A percentile compares a stretch with the other conserved stretches of the same genome.
Evolutionary conservation across 2,113 vertebrate genomes (phyloP).

Genomic region (Pelecanoides urinatrix): DNA sequence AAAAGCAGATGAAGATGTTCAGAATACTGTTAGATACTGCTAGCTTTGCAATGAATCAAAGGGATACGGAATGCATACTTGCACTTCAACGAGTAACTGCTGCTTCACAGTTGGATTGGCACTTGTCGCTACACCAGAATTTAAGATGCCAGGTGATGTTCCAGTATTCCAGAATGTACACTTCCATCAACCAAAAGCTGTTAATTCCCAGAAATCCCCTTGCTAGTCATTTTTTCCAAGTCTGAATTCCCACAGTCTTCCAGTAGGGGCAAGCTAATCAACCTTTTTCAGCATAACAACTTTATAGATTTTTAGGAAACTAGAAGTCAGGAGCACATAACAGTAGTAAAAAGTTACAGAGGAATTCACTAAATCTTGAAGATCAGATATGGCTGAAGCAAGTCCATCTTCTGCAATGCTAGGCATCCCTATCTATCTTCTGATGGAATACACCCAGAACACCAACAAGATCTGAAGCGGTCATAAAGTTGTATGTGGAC

Average conservation of each 20-base stretch:
- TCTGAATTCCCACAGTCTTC: background rate
- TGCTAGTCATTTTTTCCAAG: background rate
- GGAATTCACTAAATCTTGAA: background rate
- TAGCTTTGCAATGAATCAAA: background rate
- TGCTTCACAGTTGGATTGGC: background rate
- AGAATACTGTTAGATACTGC: background rate
- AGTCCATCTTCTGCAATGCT: background rate
- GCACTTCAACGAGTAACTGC: background rate
- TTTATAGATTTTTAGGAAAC: background rate
- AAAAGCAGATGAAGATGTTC: background rate
- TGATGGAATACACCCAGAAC: background rate
- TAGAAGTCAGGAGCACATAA: fast-evolving
- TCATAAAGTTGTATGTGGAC: background rate
- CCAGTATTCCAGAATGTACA: background rate
- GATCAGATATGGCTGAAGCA: background rate
- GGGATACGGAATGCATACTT: background rate
- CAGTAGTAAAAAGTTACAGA: background rate
- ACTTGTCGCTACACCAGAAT: background rate
- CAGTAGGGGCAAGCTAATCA: background rate
- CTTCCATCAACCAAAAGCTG: background rate
- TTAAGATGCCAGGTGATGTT: background rate
- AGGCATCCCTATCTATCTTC: background rate
- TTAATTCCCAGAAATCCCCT: background rate
- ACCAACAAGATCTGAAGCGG: background rate
- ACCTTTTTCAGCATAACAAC: background rate